These are phyloP conservation scores for Bungarus multicinctus DNA, from an alignment of 2,113 vertebrate species.

Conservation along the genomic window DNA sequence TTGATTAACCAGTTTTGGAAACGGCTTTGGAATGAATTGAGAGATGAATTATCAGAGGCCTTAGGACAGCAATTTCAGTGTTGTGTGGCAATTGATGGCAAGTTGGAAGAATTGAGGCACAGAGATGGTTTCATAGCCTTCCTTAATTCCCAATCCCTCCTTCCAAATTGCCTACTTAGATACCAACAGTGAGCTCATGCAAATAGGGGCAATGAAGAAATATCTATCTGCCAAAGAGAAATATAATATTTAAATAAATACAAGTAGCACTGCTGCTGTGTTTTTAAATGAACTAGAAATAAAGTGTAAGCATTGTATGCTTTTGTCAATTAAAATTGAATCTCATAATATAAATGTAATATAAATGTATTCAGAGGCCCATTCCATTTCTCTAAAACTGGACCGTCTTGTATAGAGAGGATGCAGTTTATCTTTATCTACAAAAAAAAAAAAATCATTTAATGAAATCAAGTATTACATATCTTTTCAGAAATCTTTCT, in stretches of 20 bases:
- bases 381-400: neutral
- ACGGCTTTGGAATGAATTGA: neutral
- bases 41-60: neutral
- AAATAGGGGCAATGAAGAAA: neutral
- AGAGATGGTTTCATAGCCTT: neutral
- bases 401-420: neutral
- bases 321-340: neutral
- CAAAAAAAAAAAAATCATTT: neutral
- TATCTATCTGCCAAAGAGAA: neutral
- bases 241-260: neutral
- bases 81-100: neutral
- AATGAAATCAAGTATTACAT: neutral
- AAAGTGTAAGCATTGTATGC: neutral
- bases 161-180: neutral
- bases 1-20: neutral
- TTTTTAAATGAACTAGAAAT: neutral
- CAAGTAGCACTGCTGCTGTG: neutral
- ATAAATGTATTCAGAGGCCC: neutral
- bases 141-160: neutral
- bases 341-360: neutral
- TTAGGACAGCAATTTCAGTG: neutral
- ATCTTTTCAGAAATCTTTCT: slow-evolving; percentile 22
- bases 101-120: neutral
- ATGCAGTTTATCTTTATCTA: neutral
- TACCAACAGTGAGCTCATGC: neutral